Conservation (phyloP, 2,113 vertebrate genomes). For the Spea bombifrons region DNA sequence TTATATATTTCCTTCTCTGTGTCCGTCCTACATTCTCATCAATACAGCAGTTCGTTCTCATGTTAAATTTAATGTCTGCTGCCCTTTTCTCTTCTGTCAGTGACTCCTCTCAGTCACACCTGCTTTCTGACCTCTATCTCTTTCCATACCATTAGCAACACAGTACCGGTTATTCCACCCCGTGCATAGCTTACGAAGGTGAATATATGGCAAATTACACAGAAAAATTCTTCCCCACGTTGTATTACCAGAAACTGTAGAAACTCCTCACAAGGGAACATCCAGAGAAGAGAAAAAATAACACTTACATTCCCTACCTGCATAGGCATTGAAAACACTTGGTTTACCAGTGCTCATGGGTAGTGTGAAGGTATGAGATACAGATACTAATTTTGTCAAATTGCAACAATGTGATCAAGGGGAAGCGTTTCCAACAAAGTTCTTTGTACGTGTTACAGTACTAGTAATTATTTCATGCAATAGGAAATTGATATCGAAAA, state of each 20-base stretch:
- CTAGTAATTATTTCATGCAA: no score
- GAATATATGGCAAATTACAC: neutral
- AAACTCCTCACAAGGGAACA: neutral
- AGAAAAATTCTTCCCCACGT: neutral
- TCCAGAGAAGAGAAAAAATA: neutral
- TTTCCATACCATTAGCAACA: neutral
- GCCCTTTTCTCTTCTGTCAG: neutral
- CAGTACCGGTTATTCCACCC: neutral
- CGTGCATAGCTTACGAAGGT: neutral
- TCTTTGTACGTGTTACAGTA: no score
- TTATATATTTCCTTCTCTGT: neutral
- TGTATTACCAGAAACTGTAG: slow-evolving; percentile 1
- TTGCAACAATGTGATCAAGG: no score
- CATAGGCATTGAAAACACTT: neutral
- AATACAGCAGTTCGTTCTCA: neutral
- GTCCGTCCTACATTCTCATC: neutral
- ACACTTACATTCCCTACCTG: neutral
- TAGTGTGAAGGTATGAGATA: no score
- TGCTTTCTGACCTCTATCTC: neutral
- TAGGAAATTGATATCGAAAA: no score
- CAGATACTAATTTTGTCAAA: no score
- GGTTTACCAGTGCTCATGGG: no score
- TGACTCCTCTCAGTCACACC: neutral
- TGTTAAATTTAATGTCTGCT: neutral
- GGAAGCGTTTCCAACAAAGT: no score